Base-by-base conservation (phyloP, 2,797 vertebrate species). In the Typhlichthys subterraneus region DNA sequence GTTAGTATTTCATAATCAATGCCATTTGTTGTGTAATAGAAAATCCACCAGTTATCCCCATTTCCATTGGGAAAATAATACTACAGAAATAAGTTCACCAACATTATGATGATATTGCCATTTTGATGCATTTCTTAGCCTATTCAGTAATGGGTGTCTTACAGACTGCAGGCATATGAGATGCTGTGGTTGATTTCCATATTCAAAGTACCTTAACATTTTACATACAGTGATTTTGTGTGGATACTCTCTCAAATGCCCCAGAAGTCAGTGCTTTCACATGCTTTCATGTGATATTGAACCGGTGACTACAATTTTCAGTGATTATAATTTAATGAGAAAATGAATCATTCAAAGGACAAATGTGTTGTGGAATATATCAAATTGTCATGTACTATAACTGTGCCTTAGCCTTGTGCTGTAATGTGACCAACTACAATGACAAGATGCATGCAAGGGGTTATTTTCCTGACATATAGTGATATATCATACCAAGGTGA, bases 1-100 rank as follows among this genome's bases (percentile, higher is more conserved):
- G 79, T 64, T 77, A 67, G 75, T 75, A 65, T 83, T 77, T 77
- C 54, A 75, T 45, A 72, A 82, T 89, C 85, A 80, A 79, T 86
- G 71, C 71, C 54, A 59, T 61, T 61, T 65, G 72, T 89, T 91
- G 70, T 85, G 70, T 88, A 89, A 91, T 69, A 70, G 2, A 63
- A 23, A 61, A 72, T 42, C 50, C 63, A 68, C 45, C 65, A 75
- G 75, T 83, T 78, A 76, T 53, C 61, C 65, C 31, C 76, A 81
- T 47, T 69, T 51, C 45, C 45, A 66, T 51, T 29, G 13, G 60
- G 59, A 72, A 59, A 55, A 74, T 11, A 67, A 51, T 38, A 38
- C 4, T 7, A 9, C 33, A 38, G 7, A 2, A 38, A 38, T 38
- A 38, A 38, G 10, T 23, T 17, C 12, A 46, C 10, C 11, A 17